Evolutionary conservation across 2,797 vertebrate species (phyloP).

Genomic region (Xerus rutilus): DNA sequence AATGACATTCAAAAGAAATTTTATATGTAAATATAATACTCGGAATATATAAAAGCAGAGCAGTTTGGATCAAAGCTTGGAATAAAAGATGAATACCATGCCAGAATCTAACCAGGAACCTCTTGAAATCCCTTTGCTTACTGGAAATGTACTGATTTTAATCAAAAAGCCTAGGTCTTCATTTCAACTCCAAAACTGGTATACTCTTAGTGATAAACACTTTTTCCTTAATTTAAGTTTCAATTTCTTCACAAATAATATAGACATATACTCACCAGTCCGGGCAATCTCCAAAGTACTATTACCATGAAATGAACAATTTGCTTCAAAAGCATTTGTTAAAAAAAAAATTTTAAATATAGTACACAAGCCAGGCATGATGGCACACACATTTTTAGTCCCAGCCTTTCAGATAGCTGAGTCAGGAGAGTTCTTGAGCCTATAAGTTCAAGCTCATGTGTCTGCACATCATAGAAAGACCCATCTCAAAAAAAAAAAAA

Average conservation of each 20-base stretch:
- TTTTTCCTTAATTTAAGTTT: constrained; percentile 12
- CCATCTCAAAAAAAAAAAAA: background rate
- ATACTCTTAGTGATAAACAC: background rate
- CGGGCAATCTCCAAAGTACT: background rate
- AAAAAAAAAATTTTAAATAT: background rate
- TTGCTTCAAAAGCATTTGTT: background rate
- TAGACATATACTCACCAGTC: background rate
- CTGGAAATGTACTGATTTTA: background rate
- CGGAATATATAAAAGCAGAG: background rate
- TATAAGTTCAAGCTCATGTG: background rate
- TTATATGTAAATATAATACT: background rate
- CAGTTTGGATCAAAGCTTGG: background rate
- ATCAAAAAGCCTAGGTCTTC: background rate
- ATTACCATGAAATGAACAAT: constrained; percentile 24
- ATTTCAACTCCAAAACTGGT: background rate
- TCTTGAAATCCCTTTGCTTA: background rate
- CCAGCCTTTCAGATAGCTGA: background rate
- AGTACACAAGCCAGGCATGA: background rate
- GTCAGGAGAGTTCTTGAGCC: background rate
- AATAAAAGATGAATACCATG: background rate
- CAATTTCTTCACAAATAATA: background rate
- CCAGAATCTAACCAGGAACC: background rate
- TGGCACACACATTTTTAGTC: background rate
- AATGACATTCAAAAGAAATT: background rate
- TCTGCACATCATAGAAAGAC: background rate